phyloP scores from a whole-genome alignment of 2,113 vertebrate species.

The rat (Rattus norvegicus) region GRCr8 NC_086027.1:101809501-101810000 shows the following conservation, averaged over 20 bases:
- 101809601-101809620: neutral
- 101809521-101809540: neutral
- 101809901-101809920: neutral
- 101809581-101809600: rapidly evolving
- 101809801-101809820: neutral
- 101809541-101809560: neutral
- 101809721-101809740: neutral
- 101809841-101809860: neutral
- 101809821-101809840: rapidly evolving
- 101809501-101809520: neutral
- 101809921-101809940: neutral
- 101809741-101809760: neutral
- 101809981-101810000: neutral
- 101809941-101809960: neutral
- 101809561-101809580: no score
- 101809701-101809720: neutral
- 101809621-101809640: neutral
- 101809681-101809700: neutral
- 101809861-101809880: neutral
- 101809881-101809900: neutral
- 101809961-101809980: neutral
- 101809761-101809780: neutral
- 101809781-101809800: rapidly evolving
- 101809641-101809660: neutral
- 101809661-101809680: neutral